A percentile compares a stretch with the other conserved stretches of the same genome.
These are phyloP conservation scores for Galleria mellonella DNA, from an alignment of 1,140 invertebrate genomes.

Conservation along the genomic window DNA sequence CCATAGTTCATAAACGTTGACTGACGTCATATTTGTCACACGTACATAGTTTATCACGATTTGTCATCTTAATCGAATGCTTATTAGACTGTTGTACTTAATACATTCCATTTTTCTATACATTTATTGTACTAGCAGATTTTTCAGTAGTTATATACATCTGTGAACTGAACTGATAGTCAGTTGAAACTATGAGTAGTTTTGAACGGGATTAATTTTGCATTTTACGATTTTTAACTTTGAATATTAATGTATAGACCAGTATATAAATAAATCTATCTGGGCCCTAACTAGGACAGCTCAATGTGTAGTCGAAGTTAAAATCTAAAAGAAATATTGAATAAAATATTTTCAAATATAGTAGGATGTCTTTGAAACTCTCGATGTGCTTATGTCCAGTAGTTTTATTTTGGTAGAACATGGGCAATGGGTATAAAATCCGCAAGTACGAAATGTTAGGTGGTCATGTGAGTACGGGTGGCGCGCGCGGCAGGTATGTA, in stretches of 20 bases:
- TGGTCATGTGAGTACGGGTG: conserved; percentile 7
- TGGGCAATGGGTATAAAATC: conserved; percentile 22
- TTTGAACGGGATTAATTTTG: conserved; percentile 38
- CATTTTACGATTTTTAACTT: conserved; percentile 37
- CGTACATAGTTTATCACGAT: conserved; percentile 21
- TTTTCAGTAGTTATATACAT: conserved; percentile 34
- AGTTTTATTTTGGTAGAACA: conserved; percentile 40
- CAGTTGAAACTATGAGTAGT: conserved; percentile 50
- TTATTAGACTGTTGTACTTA: conserved; percentile 66
- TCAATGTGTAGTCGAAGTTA: conserved; percentile 60
- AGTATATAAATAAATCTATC: conserved; percentile 18
- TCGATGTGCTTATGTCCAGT: conserved; percentile 70
- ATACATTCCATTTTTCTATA: conserved; percentile 66
- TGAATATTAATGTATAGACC: conserved; percentile 17
- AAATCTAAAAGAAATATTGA: conserved; percentile 39
- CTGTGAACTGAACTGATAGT: conserved; percentile 26
- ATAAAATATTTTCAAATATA: conserved; percentile 55
- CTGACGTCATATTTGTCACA: conserved; percentile 46
- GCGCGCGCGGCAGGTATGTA: conserved; percentile 24
- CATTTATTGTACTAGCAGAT: conserved; percentile 42
- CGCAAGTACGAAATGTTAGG: conserved; percentile 8
- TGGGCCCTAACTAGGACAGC: conserved; percentile 59
- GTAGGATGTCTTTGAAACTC: conserved; percentile 69
- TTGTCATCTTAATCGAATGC: conserved; percentile 37
- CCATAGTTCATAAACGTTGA: conserved; percentile 39